Base-by-base conservation (phyloP, 2,113 vertebrate genomes). In the Sinocyclocheilus rhinocerous region DNA sequence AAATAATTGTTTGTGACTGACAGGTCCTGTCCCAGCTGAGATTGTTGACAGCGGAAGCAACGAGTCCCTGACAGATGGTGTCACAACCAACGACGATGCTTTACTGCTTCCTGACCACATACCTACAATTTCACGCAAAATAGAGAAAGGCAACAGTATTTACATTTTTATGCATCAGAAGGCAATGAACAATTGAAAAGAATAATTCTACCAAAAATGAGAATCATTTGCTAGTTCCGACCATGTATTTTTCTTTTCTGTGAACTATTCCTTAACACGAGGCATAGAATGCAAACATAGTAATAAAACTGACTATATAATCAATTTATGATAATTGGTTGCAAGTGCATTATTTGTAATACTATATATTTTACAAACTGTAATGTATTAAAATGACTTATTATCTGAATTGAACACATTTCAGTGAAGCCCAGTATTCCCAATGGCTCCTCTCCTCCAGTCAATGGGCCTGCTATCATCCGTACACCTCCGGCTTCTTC, bases 31-130 rank as follows among this genome's bases (percentile, higher is more conserved):
- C 63, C 85, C 73, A 70, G 61, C 83, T 75, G 81, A 89, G 80
- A 33, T 42, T 16, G 42, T 84, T 42, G 86, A 90, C 0, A 10
- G 61, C 12, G 86, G 91, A 87, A 91, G 88, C 11, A 82, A 89
- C 5, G 91, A 90, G 55, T 91, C 87, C 59, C 36, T 89, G 65
- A 92, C 50, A 0, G 90, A 91, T 24, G 39, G 48, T 55, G 86
- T 84, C 36, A 88, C 79, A 63, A 90, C 90, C 61, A 91, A 85
- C 42, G 92, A 93, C n/a, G 9, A 89, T 16, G 59, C 89, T 81
- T 78, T 65, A 6, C 90, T 93, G 77, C 90, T 93, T 33, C 89
- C 92, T 0, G 5, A 77, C 9, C 89, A 87, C 10, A 45, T 80
- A 1, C 57, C 89, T 55, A 86, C 81, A 2, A 42, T 87, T 33